These are phyloP conservation scores for Lycia hirtaria DNA, from an alignment of 2,888 invertebrate species.

Conservation along the genomic window DNA sequence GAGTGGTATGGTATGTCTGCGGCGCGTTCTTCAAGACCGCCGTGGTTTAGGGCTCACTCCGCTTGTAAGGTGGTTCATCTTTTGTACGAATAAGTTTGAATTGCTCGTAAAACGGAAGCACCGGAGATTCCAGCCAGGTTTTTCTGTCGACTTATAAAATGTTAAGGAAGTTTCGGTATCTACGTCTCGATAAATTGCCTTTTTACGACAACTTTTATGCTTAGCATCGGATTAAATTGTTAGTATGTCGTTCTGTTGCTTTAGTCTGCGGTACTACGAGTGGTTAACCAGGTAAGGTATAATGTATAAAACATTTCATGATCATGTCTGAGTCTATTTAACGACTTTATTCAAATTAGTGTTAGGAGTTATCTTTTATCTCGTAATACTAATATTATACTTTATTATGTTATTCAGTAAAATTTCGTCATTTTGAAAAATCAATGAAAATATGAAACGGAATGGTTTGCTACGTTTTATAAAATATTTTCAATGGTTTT, in stretches of 20 bases:
- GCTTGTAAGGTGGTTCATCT: conserved; percentile 31
- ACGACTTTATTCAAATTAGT: too few species aligned
- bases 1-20: not conserved
- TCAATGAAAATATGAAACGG: too few species aligned
- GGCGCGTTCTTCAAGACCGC: not conserved
- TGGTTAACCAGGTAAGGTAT: not conserved
- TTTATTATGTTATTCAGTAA: too few species aligned
- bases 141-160: conserved; percentile 27
- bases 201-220: conserved; percentile 17
- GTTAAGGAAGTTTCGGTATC: conserved; percentile 20
- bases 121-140: conserved; percentile 23
- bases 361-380: too few species aligned
- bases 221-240: conserved; percentile 7
- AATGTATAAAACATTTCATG: too few species aligned
- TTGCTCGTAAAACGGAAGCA: conserved; percentile 28
- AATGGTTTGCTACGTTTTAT: too few species aligned
- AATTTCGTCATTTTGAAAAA: too few species aligned
- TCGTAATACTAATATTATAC: too few species aligned
- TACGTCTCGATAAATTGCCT: conserved; percentile 13
- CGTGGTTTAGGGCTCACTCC: conserved; percentile 21
- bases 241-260: conserved; percentile 4
- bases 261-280: not conserved
- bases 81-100: conserved; percentile 29
- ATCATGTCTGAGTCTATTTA: too few species aligned
- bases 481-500: too few species aligned